A percentile compares a stretch with the other conserved stretches of the same genome.
These are phyloP conservation scores for Bombyx mandarina DNA, from an alignment of 1,140 invertebrate species.

Conservation along the genomic window DNA sequence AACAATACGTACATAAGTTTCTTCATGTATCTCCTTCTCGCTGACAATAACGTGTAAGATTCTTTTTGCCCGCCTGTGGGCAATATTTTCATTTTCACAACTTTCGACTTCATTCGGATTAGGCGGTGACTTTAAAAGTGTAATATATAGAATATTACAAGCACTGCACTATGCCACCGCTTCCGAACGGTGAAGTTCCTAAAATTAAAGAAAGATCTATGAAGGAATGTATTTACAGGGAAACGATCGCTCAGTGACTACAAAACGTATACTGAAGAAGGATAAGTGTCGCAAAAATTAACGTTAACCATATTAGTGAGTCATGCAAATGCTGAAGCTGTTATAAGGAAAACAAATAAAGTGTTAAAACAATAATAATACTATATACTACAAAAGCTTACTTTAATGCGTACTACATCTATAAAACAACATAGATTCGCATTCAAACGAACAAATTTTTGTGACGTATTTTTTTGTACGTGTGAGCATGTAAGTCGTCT, in stretches of 20 bases:
- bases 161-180: constrained; percentile 4
- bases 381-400: too few relatives aligned
- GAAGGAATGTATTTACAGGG: constrained; percentile 29
- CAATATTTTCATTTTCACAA: constrained; percentile 69
- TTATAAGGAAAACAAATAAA: too few relatives aligned
- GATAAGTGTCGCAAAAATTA: too few relatives aligned
- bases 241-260: background rate
- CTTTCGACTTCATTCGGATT: constrained; percentile 64
- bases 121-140: constrained; percentile 3
- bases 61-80: constrained; percentile 64
- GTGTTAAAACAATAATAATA: constrained; percentile 3
- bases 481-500: too few relatives aligned
- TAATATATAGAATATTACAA: constrained; percentile 3
- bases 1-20: constrained; percentile 67
- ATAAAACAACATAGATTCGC: too few relatives aligned
- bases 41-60: constrained; percentile 62
- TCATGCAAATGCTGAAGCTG: constrained; percentile 7
- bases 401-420: too few relatives aligned
- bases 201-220: constrained; percentile 52
- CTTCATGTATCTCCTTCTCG: constrained; percentile 71
- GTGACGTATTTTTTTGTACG: too few relatives aligned
- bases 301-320: constrained; percentile 2
- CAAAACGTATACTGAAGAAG: constrained; percentile 9
- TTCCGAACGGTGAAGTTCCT: constrained; percentile 21
- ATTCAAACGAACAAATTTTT: too few relatives aligned